These are phyloP conservation scores for Clepsis dumicolana DNA, from an alignment of 2,888 invertebrate species.

Conservation along the genomic window DNA sequence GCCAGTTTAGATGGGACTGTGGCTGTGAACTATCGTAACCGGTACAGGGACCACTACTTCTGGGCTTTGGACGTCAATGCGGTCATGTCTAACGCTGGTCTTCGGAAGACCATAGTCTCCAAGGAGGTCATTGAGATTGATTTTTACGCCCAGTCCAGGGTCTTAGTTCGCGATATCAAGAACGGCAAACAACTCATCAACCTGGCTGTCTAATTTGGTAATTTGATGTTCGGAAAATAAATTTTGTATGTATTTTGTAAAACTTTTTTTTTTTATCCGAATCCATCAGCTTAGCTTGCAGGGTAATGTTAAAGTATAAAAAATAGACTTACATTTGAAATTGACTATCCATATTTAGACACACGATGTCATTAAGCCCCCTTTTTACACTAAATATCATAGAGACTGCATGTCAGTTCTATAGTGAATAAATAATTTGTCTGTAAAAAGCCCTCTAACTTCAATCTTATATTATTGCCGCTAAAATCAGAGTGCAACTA, in stretches of 20 bases:
- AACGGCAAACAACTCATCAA: slow-evolving; percentile 5
- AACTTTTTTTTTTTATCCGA: not conserved
- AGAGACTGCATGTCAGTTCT: too few species aligned
- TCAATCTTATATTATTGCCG: too few species aligned
- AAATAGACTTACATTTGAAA: too few species aligned
- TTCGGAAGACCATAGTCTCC: slow-evolving; percentile 30
- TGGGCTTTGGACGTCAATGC: slow-evolving; percentile 48
- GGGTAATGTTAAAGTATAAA: too few species aligned
- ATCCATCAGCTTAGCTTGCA: too few species aligned
- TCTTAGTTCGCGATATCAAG: slow-evolving; percentile 26
- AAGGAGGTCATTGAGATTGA: slow-evolving; percentile 35
- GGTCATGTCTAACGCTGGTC: slow-evolving; percentile 47
- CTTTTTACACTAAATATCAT: too few species aligned
- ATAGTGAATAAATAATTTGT: too few species aligned
- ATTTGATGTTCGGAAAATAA: slow-evolving; percentile 10
- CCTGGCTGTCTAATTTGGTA: slow-evolving; percentile 13
- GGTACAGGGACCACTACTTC: slow-evolving; percentile 52
- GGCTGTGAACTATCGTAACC: slow-evolving; percentile 48
- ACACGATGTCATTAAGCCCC: too few species aligned
- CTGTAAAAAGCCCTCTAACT: too few species aligned
- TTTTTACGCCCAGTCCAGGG: slow-evolving; percentile 33
- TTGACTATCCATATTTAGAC: too few species aligned
- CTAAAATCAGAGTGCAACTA: too few species aligned
- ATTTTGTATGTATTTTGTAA: slow-evolving; percentile 10
- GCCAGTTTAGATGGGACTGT: slow-evolving; percentile 49